These are phyloP conservation scores for Spinibarbus caldwelli DNA, from an alignment of 2,797 vertebrate genomes.

Conservation along the genomic window DNA sequence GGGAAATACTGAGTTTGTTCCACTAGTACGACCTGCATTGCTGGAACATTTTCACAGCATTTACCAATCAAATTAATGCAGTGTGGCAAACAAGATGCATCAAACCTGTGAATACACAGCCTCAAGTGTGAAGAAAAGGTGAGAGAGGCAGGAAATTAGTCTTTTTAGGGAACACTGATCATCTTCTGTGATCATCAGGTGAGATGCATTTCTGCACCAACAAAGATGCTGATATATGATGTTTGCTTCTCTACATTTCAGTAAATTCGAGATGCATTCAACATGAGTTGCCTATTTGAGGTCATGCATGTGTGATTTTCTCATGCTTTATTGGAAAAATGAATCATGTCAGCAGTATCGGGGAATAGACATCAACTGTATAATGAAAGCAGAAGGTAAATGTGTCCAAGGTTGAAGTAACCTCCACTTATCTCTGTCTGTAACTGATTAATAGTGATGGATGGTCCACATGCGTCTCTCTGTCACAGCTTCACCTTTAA, in stretches of 20 bases:
- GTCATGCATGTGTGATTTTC: background rate
- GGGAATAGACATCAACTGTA: background rate
- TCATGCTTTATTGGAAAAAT: background rate
- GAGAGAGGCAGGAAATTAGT: background rate
- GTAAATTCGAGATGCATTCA: background rate
- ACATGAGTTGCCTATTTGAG: background rate
- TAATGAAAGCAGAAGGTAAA: constrained; percentile 12
- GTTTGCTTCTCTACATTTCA: background rate
- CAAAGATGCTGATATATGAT: background rate
- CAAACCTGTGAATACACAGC: constrained; percentile 1
- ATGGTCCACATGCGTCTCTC: background rate
- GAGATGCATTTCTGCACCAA: background rate
- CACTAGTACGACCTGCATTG: background rate
- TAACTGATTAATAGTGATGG: constrained; percentile 15
- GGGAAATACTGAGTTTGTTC: background rate
- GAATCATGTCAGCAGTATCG: background rate
- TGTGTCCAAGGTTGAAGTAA: constrained; percentile 2
- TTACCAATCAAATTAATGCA: background rate
- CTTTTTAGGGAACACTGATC: background rate
- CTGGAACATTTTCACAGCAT: background rate
- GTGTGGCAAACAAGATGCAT: background rate
- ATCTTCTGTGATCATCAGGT: background rate
- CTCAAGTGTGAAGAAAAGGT: background rate
- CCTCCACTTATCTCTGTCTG: background rate
- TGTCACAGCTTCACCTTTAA: background rate